Base-by-base conservation (phyloP, 2,113 vertebrate genomes). In the Pseudorhombus dupliciocellatus region DNA sequence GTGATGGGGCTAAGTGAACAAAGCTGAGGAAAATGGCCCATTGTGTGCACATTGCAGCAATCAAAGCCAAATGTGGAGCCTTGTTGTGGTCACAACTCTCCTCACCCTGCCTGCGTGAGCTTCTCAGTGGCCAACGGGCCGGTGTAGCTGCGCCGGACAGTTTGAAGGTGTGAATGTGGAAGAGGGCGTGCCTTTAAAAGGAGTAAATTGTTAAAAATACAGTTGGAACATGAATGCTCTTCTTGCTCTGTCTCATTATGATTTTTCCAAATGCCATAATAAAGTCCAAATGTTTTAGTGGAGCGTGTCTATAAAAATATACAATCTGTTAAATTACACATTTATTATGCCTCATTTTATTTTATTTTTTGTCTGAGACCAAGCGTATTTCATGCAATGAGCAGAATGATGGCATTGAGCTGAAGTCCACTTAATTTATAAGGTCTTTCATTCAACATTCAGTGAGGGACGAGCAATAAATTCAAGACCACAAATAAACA, bases 401-500 rank as follows among this genome's bases (percentile, higher is more conserved):
- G 60, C 55, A 63, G 69, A 60, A 72, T 52, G 55, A 72, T 59
- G 59, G 42, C 63, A 77, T 46, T 1, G 37, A 66, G 59, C 26
- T 52, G 31, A 51, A 60, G 53, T 28, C 50, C 42, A 37, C 31
- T 73, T 31, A 31, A 78, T 73, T 44, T 67, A 31, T 25, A 64
- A 37, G 58, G 59, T 73, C 42, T 77, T 55, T 72, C 25, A 69
- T 81, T 73, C 63, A 65, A 58, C 48, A 25, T 82, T 82, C 58
- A 58, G 56, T 73, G 75, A 65, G 62, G 76, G 59, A 62, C 51
- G 21, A 74, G 75, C 69, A 74, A 70, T 85, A 79, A 70, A 83
- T 86, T 77, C 55, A 73, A 56, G 34, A 82, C 57, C 65, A 73
- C 70, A 87, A 87, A 85, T 84, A 80, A 79, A 87, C 64, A 80